Evolutionary conservation across 2,888 invertebrate genomes (phyloP).

Genomic region (Netelia virgata): DNA sequence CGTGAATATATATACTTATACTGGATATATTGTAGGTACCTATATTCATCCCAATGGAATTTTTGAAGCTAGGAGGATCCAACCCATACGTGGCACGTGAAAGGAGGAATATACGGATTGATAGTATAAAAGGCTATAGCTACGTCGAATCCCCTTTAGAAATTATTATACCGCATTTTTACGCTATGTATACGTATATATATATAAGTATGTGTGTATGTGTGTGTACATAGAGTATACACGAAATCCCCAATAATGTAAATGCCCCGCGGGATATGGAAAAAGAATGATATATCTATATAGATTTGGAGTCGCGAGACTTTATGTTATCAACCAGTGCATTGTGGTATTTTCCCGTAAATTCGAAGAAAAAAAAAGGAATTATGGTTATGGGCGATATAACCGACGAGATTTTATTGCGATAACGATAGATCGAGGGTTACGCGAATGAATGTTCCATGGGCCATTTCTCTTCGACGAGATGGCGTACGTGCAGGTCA

Average conservation of each 20-base stretch:
- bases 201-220: neutral
- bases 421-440: conserved; percentile 9
- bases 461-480: conserved; percentile 1
- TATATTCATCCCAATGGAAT: neutral
- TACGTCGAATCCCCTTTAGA: neutral
- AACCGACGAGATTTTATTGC: conserved; percentile 32
- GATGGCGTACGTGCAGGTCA: neutral
- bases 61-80: neutral
- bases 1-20: neutral
- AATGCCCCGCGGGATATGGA: neutral
- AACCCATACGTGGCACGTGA: neutral
- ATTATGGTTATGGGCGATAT: neutral
- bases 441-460: conserved; percentile 1
- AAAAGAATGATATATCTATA: neutral
- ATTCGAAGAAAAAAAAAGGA: neutral
- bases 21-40: neutral
- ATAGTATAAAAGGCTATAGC: neutral
- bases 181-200: neutral
- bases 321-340: neutral
- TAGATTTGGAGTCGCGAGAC: neutral
- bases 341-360: neutral
- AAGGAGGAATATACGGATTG: neutral
- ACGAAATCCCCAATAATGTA: neutral
- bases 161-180: neutral
- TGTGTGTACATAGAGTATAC: neutral